Base-by-base conservation (phyloP, 2,888 invertebrate genomes). In the Mellilla xanthometata region DNA sequence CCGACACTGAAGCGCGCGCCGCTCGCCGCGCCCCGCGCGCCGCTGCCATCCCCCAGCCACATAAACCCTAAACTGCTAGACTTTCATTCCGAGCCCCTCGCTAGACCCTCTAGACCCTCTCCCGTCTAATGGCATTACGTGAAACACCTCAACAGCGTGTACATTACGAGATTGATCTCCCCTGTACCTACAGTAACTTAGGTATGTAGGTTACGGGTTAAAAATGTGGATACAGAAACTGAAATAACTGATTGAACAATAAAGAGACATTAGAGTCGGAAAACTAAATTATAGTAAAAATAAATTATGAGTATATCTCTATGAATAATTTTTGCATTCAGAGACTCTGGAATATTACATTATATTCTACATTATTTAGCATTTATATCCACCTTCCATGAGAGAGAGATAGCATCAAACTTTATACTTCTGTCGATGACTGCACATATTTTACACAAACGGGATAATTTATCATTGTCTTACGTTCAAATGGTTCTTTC, bases 1-100 rank as follows among this genome's bases (percentile, higher is more conserved):
- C 79, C 81, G 69, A 81, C 82, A 88, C 88, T 86, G 86, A 81
- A 70, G 81, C 81, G 85, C 83, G 84, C 65, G 50, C 55, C 59
- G 10, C 42, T 36, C 41, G 45, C 59, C 74, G 68, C 73, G 48
- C 58, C 52, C 57, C 49, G 42, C 64, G 64, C 68, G 12, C 62
- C 65, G 68, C 65, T 67, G 72, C 62, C 62, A 63, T 75, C 61
- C 65, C 61, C 27, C 60, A 59, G 53, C 59, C 56, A 52, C 45
- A 56, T 56, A 56, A 54, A 76, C 8, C 45, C 56, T 56, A 57
- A 54, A 76, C 15, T 15, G 73, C 77, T 81, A 80, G 77, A 78
- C 77, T 76, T 72, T 62, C 52, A 62, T 58, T 47, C 28, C 60
- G 51, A 68, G 64, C 61, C 69, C 60, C 54, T 55, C 53, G 47